Evolutionary conservation across 1,140 invertebrate genomes (phyloP), one percentile per base, ranked within the genome.

Genomic region (Pantala flavescens): DNA sequence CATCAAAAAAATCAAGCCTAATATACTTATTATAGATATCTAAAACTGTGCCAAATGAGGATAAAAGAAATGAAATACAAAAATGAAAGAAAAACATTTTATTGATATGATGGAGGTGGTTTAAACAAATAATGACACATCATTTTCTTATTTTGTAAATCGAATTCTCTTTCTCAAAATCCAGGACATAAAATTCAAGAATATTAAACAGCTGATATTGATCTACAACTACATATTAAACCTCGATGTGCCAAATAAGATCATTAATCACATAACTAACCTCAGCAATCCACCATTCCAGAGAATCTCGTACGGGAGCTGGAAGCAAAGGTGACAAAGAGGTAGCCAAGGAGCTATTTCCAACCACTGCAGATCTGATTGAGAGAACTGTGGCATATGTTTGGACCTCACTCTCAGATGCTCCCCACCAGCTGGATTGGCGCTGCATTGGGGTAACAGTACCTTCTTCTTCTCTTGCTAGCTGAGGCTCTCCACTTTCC

Each of bases 271-370:
- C n/a, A 49, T 24, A 3, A 73, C 24, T 36, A 23, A 73, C 24
- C 24, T 76, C 36, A 77, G 55, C 75, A 82, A 87, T 88, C 90
- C 90, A 91, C 76, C 88, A 88, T 75, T 90, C 88, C 1, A 91
- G 80, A 5, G 87, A 85, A 70, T 85, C 85, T 14, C 84, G 83
- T 0, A 90, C 83, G 55, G 83, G 82, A 28, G 83, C 82, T 0
- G 90, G 90, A 73, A 91, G 80, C 19, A 87, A 81, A 2, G 83
- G 81, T 49, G 86, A 85, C 21, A 91, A 81, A 24, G 86, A 84
- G 1, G 84, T 80, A 28, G 88, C 85, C 55, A 88, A 82, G 23
- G 84, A 77, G n/a, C 82, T 81, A 24, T 21, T 63, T 19, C 49
- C 49, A 3, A 63, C 49, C 14, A 63, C 49, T 5, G 49, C 49